Evolutionary conservation across 2,797 vertebrate species (phyloP).

Genomic region (Masticophis lateralis): DNA sequence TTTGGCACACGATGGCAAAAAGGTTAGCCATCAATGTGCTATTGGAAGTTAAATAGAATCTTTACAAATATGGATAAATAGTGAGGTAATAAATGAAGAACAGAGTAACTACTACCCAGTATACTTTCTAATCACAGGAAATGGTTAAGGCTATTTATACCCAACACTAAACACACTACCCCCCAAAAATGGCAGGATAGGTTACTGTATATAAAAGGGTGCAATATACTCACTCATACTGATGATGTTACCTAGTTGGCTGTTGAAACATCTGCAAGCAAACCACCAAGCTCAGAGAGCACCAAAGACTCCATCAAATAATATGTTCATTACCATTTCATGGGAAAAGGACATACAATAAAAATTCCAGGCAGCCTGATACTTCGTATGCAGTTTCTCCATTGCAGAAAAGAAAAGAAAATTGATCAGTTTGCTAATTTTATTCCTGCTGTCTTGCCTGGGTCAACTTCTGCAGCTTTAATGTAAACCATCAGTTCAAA

Average conservation of each 20-base stretch:
- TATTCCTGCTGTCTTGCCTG: neutral
- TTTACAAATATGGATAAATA: neutral
- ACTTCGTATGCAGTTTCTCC: neutral
- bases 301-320: neutral
- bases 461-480: neutral
- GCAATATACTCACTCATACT: neutral
- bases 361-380: neutral
- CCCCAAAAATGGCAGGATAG: neutral
- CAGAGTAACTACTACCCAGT: neutral
- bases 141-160: neutral
- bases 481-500: neutral
- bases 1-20: no score
- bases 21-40: neutral
- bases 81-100: neutral
- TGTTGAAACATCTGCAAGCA: neutral
- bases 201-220: neutral
- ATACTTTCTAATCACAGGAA: neutral
- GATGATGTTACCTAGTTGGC: neutral
- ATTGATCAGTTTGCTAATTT: neutral
- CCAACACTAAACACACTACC: neutral
- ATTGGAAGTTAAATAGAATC: neutral
- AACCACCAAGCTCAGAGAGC: neutral
- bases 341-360: neutral
- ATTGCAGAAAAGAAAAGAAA: neutral
- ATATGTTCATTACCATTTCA: neutral